Base-by-base conservation (phyloP, 2,797 vertebrate species). In the Malacoctenus gilli region DNA sequence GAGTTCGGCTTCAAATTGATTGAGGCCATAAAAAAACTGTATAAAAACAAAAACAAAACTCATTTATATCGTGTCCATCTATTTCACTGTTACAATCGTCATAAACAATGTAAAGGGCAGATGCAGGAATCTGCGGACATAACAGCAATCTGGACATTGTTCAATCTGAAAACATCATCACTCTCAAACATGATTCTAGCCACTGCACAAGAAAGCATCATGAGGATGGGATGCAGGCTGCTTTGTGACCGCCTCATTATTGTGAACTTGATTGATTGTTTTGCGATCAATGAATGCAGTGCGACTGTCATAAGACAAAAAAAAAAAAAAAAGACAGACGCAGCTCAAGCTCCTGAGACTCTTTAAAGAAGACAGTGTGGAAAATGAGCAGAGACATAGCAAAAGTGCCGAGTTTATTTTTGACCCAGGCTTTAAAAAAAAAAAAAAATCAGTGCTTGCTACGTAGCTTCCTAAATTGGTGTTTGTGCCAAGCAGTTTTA, bases 251-350 rank as follows among this genome's bases (percentile, higher is more conserved):
- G 8, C 48, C 41, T 64, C 43, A 59, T 68, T 50, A 76, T 66
- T 25, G 50, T 53, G 47, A 66, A 44, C 14, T 18, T 60, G 32
- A 80, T 31, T 52, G 70, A 75, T 77, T 11, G 2, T 35, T 5
- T n/a, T 52, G 36, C 13, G 6, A 47, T 67, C 22, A 15, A 60
- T 72, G 35, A 40, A 68, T 42, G 21, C 52, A 50, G 21, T 59
- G 50, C 42, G 41, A 60, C 8, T 60, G 42, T 72, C 61, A 47
- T 23, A 51, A 31, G 25, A 28, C 66, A 67, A 61, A 19, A 10
- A 22, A 37, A 51, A 31, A 21, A 28, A 68, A 67, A 61, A 19
- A 10, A 22, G 41, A 37, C 37, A 54, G 59, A 65, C 1, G 10
- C 52, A 47, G 21, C 35, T 51, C 34, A 50, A 37, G 47, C 22